Evolutionary conservation across 2,888 invertebrate genomes (phyloP), one percentile per base, ranked within the genome.

Genomic region (Caenorhabditis macrosperma): DNA sequence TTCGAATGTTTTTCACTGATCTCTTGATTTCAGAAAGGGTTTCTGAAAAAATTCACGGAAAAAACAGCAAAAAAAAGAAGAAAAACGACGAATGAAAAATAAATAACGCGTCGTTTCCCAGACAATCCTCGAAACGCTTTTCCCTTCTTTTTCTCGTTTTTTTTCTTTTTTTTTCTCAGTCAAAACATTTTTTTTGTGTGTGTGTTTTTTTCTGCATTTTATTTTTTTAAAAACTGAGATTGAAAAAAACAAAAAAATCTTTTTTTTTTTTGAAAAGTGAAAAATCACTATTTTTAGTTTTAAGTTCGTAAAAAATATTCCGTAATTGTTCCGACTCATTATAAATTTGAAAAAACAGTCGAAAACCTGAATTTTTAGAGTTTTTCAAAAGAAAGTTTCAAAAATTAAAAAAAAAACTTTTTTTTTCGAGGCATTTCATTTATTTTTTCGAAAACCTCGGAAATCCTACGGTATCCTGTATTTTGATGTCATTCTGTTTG

Each of bases 141-240:
- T 30, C 55, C 17, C n/a, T 15, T 33, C 22, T 22, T 59, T 59
- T 59, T 59, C 26, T 3, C 15, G 3, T 59, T 17, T 35, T 59
- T 59, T 59, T 15, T 5, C 26, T 15, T 12, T 24, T 59, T 61
- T 61, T 30, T 61, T 48, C 38, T 41, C n/a, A n/a, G n/a, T n/a
- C n/a, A n/a, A n/a, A n/a, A 9, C 1, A n/a, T 57, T 57, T 38
- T 24, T 4, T n/a, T n/a, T n/a, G n/a, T n/a, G n/a, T n/a, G n/a
- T n/a, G n/a, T n/a, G 17, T 15, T 26, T 20, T 46, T 46, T 38
- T 12, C 38, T 5, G 12, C 3, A 38, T 2, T 2, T 38, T 38
- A 3, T 9, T 12, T 12, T 2, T 38, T 38, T 38, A 38, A 15
- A 38, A 38, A 5, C 38, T 5, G 33, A 33, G 10, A 33, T 10